These are phyloP conservation scores for Lithophane leautieri DNA, from an alignment of 2,888 invertebrate genomes.

Conservation along the genomic window DNA sequence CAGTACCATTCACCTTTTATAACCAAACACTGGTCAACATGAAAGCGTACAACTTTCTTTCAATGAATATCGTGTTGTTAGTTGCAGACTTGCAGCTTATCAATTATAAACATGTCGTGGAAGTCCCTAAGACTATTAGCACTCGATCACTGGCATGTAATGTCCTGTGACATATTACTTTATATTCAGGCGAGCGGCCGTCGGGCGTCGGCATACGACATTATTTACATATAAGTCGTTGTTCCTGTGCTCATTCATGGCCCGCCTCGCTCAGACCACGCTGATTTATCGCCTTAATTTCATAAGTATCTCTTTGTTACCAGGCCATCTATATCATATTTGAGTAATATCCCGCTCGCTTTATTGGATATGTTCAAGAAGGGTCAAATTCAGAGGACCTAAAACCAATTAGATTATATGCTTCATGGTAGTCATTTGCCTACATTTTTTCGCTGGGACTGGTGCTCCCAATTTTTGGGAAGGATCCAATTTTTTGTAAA, in stretches of 20 bases:
- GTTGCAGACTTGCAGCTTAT: conserved; percentile 37
- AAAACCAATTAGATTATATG: conserved; percentile 70
- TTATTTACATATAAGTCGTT: conserved; percentile 89
- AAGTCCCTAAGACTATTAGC: conserved; percentile 72
- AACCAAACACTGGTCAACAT: conserved; percentile 45
- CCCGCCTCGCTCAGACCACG: conserved; percentile 77
- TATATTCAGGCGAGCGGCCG: conserved; percentile 82
- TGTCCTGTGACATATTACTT: conserved; percentile 84
- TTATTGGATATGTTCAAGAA: conserved; percentile 79
- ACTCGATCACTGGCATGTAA: conserved; percentile 78
- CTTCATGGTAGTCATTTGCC: conserved; percentile 48
- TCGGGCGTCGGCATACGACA: conserved; percentile 80
- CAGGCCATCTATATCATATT: conserved; percentile 84
- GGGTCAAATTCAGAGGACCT: conserved; percentile 73
- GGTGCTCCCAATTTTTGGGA: conserved; percentile 10
- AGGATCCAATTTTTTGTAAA: conserved; percentile 17
- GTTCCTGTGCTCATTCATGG: conserved; percentile 87
- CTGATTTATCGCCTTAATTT: conserved; percentile 90
- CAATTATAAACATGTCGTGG: conserved; percentile 64
- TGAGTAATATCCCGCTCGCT: conserved; percentile 80
- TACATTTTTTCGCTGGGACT: conserved; percentile 48
- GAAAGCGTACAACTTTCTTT: conserved; percentile 49
- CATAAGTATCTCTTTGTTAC: conserved; percentile 90
- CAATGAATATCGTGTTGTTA: conserved; percentile 20
- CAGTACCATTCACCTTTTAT: conserved; percentile 60